A percentile compares a stretch with the other conserved stretches of the same genome.
These are phyloP conservation scores for Thysanoteuthis rhombus DNA, from an alignment of 2,888 invertebrate species.

Conservation along the genomic window DNA sequence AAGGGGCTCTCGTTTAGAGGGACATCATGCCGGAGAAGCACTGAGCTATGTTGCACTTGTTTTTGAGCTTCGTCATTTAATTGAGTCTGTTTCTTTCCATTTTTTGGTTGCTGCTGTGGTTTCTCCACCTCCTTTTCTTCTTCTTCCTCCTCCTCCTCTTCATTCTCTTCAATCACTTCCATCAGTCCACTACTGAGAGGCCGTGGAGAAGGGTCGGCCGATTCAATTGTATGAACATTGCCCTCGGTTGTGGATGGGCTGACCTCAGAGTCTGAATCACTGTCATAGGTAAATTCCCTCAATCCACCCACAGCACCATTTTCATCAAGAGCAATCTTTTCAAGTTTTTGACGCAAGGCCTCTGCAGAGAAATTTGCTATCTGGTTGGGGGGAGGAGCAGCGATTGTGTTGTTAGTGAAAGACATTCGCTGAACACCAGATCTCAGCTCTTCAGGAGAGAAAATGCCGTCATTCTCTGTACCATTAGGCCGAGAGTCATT, in stretches of 20 bases:
- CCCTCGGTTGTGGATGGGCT: conserved; percentile 50
- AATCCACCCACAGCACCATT: conserved; percentile 29
- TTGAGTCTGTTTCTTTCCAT: background rate
- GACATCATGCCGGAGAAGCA: background rate
- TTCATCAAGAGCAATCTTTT: conserved; percentile 28
- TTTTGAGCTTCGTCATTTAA: background rate
- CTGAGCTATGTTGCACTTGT: background rate
- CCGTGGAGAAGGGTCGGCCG: conserved; percentile 36
- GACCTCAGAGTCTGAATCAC: conserved; percentile 39
- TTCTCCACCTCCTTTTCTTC: background rate
- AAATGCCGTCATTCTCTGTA: background rate
- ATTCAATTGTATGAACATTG: conserved; percentile 43
- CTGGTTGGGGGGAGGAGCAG: background rate
- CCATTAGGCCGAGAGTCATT: background rate
- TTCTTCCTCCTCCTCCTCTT: background rate
- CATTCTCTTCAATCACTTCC: conserved; percentile 27
- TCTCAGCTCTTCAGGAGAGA: conserved; percentile 22
- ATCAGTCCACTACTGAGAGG: conserved; percentile 19
- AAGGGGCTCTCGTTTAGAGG: background rate
- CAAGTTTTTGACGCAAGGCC: conserved; percentile 17
- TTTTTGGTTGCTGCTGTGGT: background rate
- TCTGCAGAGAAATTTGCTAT: conserved; percentile 33
- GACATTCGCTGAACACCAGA: conserved; percentile 22
- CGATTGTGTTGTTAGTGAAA: background rate
- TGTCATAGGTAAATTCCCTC: conserved; percentile 19